phyloP scores from a whole-genome alignment of 1,140 invertebrate species.

The Chironomus tepperi region DNA sequence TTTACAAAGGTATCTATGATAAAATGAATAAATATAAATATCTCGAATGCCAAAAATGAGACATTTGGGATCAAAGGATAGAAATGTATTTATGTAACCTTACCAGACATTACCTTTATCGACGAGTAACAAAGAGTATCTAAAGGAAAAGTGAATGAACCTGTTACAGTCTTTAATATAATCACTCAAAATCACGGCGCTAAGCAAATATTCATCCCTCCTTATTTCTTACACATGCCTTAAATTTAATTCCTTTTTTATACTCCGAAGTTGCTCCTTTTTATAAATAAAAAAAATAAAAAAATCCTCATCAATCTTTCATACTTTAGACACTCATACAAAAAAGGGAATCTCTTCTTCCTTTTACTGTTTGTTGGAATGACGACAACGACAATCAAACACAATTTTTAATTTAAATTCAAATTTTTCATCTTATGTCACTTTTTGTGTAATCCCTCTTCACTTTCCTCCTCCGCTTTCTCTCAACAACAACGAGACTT shows the following conservation, averaged over 20 bases:
- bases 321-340: not conserved
- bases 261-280: not conserved
- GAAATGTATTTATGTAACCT: too few relatives aligned
- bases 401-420: constrained; percentile 23
- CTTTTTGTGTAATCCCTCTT: not conserved
- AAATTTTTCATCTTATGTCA: constrained; percentile 18
- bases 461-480: not conserved
- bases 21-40: too few relatives aligned
- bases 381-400: constrained; percentile 10
- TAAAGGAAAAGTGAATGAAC: too few relatives aligned
- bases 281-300: not conserved
- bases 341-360: not conserved
- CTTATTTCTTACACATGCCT: not conserved
- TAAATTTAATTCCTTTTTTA: not conserved
- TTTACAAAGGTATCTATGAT: too few relatives aligned
- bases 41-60: too few relatives aligned
- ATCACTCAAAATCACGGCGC: too few relatives aligned
- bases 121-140: too few relatives aligned
- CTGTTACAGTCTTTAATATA: too few relatives aligned
- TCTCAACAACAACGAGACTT: not conserved
- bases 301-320: constrained; percentile 23
- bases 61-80: too few relatives aligned
- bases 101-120: too few relatives aligned
- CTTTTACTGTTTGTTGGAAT: not conserved
- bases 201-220: too few relatives aligned